phyloP scores from a whole-genome alignment of 2,888 invertebrate genomes.

The Stenurella melanura region DNA sequence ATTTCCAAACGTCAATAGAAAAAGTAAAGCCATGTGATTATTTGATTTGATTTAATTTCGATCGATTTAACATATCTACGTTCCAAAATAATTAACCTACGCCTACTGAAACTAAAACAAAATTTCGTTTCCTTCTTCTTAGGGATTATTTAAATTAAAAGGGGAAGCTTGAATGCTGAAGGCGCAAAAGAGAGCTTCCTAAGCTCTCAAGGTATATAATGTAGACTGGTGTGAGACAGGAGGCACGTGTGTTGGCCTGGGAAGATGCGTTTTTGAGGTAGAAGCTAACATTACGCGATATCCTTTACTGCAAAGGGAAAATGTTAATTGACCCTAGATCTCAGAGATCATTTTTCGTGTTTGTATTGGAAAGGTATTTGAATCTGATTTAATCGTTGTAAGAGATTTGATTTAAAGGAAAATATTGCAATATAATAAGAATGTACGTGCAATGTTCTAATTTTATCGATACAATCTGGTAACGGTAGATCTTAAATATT shows the following conservation, averaged over 20 bases:
- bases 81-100: not conserved
- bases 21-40: not conserved
- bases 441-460: too few species aligned
- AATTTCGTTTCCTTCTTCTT: not conserved
- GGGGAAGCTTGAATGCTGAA: not conserved
- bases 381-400: too few species aligned
- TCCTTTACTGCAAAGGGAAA: not conserved
- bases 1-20: too few species aligned
- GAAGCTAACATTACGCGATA: not conserved
- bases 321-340: constrained; percentile 3
- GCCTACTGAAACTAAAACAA: not conserved
- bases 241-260: not conserved
- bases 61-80: not conserved
- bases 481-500: too few species aligned
- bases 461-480: too few species aligned
- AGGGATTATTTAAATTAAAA: constrained; percentile 5
- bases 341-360: not conserved
- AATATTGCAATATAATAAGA: too few species aligned
- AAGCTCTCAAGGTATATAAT: not conserved
- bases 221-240: not conserved
- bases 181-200: not conserved
- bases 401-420: too few species aligned
- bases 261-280: not conserved
- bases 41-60: not conserved
- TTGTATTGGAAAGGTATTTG: not conserved